Conservation (phyloP, 2,888 invertebrate species). For the Tetropium fuscum region DNA sequence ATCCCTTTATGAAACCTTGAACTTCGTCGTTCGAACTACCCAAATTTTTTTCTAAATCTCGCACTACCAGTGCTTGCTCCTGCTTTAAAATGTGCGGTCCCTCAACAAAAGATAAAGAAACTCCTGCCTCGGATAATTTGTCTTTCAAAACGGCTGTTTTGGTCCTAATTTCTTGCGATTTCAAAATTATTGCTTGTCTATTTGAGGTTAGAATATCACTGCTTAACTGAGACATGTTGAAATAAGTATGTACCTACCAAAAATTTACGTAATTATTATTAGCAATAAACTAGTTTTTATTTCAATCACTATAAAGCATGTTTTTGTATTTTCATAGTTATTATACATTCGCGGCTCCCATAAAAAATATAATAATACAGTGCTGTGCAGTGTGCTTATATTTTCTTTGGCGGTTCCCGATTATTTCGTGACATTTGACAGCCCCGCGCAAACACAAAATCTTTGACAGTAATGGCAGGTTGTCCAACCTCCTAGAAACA, state of each 20-base stretch:
- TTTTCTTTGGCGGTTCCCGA: not conserved
- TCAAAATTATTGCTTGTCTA: slow-evolving; percentile 14
- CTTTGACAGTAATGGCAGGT: not conserved
- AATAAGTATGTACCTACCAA: not conserved
- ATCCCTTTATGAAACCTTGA: slow-evolving; percentile 68
- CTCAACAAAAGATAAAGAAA: slow-evolving; percentile 47
- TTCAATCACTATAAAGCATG: too few species aligned
- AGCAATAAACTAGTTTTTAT: too few species aligned
- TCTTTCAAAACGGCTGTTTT: slow-evolving; percentile 37
- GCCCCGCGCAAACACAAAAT: too few species aligned
- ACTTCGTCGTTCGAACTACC: slow-evolving; percentile 60
- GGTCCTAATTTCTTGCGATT: slow-evolving; percentile 25
- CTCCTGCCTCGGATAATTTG: slow-evolving; percentile 49
- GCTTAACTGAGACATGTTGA: slow-evolving; percentile 29
- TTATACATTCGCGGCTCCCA: not conserved
- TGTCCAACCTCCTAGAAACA: not conserved
- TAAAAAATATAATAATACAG: too few species aligned
- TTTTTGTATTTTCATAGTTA: not conserved
- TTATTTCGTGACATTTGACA: not conserved
- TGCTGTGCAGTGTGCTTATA: too few species aligned
- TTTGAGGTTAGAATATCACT: slow-evolving; percentile 35
- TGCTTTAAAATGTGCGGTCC: slow-evolving; percentile 55
- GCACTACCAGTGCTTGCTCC: slow-evolving; percentile 60
- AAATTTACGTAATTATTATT: not conserved
- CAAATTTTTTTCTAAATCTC: slow-evolving; percentile 56